Percentiles rank a stretch among this genome's conserved stretches.
Evolutionary conservation across 2,888 invertebrate genomes (phyloP).

Genomic region (Mimas tiliae): DNA sequence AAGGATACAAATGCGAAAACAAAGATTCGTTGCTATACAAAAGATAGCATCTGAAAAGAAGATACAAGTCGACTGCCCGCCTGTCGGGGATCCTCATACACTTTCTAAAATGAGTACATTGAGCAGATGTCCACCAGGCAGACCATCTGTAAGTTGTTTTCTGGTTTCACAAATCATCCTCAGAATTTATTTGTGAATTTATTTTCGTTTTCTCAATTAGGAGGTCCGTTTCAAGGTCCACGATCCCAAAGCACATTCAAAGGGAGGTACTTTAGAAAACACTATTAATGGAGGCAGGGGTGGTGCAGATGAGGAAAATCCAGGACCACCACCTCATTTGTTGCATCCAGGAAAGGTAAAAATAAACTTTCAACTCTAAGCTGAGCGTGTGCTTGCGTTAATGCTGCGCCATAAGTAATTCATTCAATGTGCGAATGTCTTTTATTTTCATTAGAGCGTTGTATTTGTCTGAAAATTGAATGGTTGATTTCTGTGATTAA

Average conservation of each 20-base stretch:
- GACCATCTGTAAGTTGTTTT: constrained; percentile 76
- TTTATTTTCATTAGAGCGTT: neutral
- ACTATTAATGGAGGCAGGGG: constrained; percentile 93
- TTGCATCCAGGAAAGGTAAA: constrained; percentile 93
- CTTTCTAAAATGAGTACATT: constrained; percentile 91
- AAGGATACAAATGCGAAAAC: constrained; percentile 98
- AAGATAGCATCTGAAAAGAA: constrained; percentile 97
- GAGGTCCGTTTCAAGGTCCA: constrained; percentile 98
- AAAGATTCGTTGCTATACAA: constrained; percentile 94
- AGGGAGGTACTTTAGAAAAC: constrained; percentile 95
- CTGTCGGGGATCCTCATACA: constrained; percentile 87
- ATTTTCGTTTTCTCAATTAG: constrained; percentile 73
- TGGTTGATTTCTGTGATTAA: neutral
- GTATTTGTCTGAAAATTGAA: neutral
- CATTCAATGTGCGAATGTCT: neutral
- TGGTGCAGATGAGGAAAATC: constrained; percentile 86
- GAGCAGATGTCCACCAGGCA: constrained; percentile 83
- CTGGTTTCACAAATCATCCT: constrained; percentile 25
- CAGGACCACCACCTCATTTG: constrained; percentile 89
- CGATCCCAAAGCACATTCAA: constrained; percentile 96
- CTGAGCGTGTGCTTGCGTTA: constrained; percentile 32
- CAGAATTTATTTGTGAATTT: constrained; percentile 25
- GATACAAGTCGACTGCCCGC: constrained; percentile 90
- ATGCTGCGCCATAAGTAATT: constrained; percentile 30
- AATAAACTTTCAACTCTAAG: constrained; percentile 19